Conservation (phyloP, 2,797 vertebrate genomes). For the Petrocephalus schoutedeni region DNA sequence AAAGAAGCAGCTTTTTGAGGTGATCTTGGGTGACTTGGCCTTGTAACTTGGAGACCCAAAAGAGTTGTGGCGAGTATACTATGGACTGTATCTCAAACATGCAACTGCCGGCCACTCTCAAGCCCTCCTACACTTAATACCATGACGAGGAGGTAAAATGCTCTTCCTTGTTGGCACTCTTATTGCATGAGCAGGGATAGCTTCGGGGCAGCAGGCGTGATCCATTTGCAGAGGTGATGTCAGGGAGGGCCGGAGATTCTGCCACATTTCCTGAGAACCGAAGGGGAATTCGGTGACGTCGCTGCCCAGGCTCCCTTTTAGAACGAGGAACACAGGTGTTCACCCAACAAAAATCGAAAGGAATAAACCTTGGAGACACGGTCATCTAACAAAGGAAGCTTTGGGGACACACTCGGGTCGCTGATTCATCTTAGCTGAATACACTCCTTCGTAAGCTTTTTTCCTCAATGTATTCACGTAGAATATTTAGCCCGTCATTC, state of each 20-base stretch:
- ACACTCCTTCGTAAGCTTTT: background rate
- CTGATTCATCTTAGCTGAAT: constrained; percentile 23
- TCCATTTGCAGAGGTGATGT: background rate
- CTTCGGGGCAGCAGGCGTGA: background rate
- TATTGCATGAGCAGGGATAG: background rate
- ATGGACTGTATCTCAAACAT: background rate
- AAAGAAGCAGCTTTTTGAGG: constrained; percentile 7
- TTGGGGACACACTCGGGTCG: constrained; percentile 17
- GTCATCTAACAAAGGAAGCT: constrained; percentile 10
- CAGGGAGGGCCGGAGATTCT: background rate
- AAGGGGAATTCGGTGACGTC: constrained; percentile 34
- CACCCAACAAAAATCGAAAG: constrained; percentile 31
- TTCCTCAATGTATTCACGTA: background rate
- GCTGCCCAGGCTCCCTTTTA: constrained; percentile 31
- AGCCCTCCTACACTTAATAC: background rate
- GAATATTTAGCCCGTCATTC: background rate
- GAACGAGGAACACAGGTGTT: constrained; percentile 44
- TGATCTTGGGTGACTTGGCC: background rate
- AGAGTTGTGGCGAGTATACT: background rate
- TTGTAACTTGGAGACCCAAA: background rate
- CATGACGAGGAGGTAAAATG: background rate
- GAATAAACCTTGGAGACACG: constrained; percentile 29
- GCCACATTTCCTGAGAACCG: constrained; percentile 24
- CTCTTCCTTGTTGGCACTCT: constrained; percentile 5
- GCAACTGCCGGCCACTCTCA: background rate